Conservation (phyloP, 2,113 vertebrate species). For the Aix galericulata region DNA sequence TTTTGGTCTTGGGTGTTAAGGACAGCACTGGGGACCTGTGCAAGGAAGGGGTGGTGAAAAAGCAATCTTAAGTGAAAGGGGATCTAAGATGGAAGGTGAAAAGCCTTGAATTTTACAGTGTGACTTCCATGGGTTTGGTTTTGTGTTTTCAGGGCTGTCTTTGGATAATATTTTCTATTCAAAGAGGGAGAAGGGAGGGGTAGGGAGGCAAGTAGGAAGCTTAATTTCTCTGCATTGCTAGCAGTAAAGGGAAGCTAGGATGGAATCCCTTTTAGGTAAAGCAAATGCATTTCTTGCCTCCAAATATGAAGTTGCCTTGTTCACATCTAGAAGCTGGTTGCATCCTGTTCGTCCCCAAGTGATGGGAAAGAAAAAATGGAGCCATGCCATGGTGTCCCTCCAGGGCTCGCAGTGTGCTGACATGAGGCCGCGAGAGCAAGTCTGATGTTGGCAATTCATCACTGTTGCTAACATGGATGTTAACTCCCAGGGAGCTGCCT, state of each 20-base stretch:
- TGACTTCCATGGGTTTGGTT: background rate
- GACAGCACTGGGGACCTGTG: background rate
- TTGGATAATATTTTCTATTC: background rate
- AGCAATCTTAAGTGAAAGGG: background rate
- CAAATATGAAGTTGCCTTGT: background rate
- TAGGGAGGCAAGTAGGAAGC: background rate
- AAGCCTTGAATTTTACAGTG: background rate
- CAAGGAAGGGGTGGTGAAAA: background rate
- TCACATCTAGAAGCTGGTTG: accelerated
- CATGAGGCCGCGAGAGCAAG: accelerated
- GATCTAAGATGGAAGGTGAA: background rate
- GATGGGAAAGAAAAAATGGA: background rate
- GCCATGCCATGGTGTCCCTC: background rate
- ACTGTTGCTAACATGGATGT: accelerated
- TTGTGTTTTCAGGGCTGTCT: background rate
- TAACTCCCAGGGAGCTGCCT: accelerated
- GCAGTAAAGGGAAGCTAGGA: background rate
- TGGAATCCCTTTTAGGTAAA: background rate
- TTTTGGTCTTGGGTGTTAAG: background rate
- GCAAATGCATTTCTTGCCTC: background rate
- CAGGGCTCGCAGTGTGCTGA: background rate
- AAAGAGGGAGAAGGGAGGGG: background rate
- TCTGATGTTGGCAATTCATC: background rate
- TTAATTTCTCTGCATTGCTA: background rate
- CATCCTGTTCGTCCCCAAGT: background rate